Conservation (phyloP, 2,888 invertebrate genomes). For the Pterostichus madidus region DNA sequence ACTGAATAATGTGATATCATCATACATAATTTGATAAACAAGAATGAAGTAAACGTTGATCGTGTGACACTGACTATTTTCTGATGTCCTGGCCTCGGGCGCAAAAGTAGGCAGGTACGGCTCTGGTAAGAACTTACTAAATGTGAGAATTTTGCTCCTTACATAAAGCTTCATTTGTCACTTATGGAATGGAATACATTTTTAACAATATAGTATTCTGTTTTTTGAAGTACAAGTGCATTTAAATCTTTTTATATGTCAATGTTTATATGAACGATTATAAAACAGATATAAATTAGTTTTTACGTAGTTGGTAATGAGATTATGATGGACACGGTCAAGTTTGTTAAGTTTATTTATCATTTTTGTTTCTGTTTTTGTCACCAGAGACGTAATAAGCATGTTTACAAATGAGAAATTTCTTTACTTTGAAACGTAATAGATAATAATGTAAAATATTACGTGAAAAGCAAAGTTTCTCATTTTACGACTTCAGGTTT, state of each 20-base stretch:
- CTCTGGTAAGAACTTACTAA: too few species aligned
- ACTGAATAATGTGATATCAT: too few species aligned
- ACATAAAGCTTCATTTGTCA: too few species aligned
- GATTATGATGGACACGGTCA: neutral
- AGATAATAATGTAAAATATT: slow-evolving; percentile 3
- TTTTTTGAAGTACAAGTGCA: neutral
- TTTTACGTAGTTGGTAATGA: neutral
- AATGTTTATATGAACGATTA: neutral
- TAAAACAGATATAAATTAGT: slow-evolving; percentile 1
- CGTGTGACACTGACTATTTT: too few species aligned
- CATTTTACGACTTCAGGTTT: neutral
- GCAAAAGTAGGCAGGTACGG: too few species aligned
- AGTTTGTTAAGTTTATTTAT: neutral
- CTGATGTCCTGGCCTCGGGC: too few species aligned
- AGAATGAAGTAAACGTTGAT: too few species aligned
- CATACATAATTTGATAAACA: too few species aligned
- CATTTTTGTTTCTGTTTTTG: slow-evolving; percentile 2
- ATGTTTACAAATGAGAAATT: neutral
- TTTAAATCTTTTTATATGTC: neutral
- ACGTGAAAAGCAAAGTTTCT: slow-evolving; percentile 5
- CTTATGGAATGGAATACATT: too few species aligned
- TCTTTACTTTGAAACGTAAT: neutral
- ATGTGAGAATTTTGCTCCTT: too few species aligned
- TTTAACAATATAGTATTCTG: too few species aligned
- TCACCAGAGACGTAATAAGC: neutral